phyloP scores from a whole-genome alignment of 1,140 invertebrate species.

The Protaetia brevitarsis region DNA sequence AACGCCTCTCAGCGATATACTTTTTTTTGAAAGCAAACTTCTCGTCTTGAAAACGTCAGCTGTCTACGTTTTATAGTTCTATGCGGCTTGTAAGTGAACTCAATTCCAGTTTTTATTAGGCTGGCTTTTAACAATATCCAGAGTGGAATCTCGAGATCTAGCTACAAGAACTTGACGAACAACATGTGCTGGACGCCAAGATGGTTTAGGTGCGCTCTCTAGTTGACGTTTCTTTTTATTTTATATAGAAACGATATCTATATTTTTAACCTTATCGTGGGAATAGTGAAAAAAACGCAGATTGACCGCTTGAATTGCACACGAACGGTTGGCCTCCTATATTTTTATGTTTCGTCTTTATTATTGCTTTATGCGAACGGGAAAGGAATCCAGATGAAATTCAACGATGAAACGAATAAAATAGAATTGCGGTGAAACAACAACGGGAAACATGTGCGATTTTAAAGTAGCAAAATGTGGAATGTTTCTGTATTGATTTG shows the following conservation, averaged over 20 bases:
- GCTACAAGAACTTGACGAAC: conserved; percentile 10
- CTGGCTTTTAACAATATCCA: conserved; percentile 13
- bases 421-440: too few species aligned
- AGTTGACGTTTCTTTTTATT: conserved; percentile 12
- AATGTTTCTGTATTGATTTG: too few species aligned
- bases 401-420: too few species aligned
- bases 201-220: conserved; percentile 2
- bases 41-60: conserved; percentile 1
- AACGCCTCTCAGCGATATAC: too few species aligned
- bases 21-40: too few species aligned
- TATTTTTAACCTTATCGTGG: conserved; percentile 12
- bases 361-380: neutral
- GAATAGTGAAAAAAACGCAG: conserved; percentile 1
- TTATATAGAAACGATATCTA: conserved; percentile 12
- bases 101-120: conserved; percentile 15
- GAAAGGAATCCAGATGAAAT: too few species aligned
- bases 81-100: conserved; percentile 1
- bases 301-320: neutral
- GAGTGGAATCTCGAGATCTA: conserved; percentile 10
- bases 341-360: neutral
- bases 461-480: too few species aligned
- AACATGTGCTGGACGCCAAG: conserved; percentile 8
- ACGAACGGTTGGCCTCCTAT: neutral
- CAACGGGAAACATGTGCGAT: too few species aligned
- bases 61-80: conserved; percentile 12